Evolutionary conservation across 2,797 vertebrate genomes (phyloP).

Genomic region (Mormyrus proboscirostris): DNA sequence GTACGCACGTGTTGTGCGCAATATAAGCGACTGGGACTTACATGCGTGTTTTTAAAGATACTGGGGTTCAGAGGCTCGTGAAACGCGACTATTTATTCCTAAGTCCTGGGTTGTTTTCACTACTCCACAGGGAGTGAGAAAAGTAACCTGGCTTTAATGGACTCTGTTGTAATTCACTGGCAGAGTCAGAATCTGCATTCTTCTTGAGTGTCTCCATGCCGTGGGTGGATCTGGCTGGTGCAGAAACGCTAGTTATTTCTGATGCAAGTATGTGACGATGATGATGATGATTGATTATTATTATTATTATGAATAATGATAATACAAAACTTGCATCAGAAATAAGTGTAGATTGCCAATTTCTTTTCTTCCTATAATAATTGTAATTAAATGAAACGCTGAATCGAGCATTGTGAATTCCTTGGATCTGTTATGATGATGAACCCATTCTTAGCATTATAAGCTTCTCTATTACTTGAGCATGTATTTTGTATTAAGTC

Average conservation of each 20-base stretch:
- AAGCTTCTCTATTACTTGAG: background rate
- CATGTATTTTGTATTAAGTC: background rate
- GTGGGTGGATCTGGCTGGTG: slow-evolving; percentile 12
- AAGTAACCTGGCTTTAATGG: slow-evolving; percentile 14
- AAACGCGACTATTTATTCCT: slow-evolving; percentile 2
- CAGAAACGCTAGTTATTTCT: background rate
- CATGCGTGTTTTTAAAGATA: slow-evolving; percentile 6
- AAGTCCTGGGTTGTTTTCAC: slow-evolving; percentile 15
- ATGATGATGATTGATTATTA: background rate
- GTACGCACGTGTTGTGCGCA: background rate
- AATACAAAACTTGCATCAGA: background rate
- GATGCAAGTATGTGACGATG: background rate
- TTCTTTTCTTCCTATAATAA: background rate
- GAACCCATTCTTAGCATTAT: background rate
- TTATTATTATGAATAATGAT: background rate
- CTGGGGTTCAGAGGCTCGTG: background rate
- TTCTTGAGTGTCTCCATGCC: slow-evolving; percentile 16
- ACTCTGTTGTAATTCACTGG: slow-evolving; percentile 25
- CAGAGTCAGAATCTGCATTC: slow-evolving; percentile 17
- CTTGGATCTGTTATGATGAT: background rate
- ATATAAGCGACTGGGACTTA: background rate
- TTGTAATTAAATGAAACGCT: background rate
- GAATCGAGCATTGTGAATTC: background rate
- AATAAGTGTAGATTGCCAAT: background rate
- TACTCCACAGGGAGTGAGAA: slow-evolving; percentile 11